Base-by-base conservation (phyloP, 2,113 vertebrate species). In the Campylomormyrus tamandua region DNA sequence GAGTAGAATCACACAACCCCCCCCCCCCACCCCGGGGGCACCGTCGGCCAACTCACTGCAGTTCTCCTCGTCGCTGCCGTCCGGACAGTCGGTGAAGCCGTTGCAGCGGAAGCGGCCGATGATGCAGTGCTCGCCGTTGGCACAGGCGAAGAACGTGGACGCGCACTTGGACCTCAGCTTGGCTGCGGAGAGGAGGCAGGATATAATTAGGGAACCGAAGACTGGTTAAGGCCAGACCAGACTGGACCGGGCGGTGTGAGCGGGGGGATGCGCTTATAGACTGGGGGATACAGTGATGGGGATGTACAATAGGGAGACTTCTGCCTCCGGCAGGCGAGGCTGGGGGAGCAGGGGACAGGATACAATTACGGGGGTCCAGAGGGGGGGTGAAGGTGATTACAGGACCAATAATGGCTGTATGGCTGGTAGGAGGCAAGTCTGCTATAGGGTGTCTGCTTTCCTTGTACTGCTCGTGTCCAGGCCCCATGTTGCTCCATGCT, bases 31-130 rank as follows among this genome's bases (percentile, higher is more conserved):
- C 19, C 42, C 2, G 17, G 17, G 39, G 3, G 15, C 21, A 45
- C 31, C 17, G 45, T n/a, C 83, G 1, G 2, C 56, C 21, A 80
- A 98, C 98, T 98, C 94, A 99, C 98, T 99, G 96, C 98, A 99
- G 95, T 99, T 99, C 85, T 99, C 96, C 90, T 99, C 98, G 7
- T 99, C 98, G 0, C 98, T 99, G 91, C 97, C 97, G 0, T 99
- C 98, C 0, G 98, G 98, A 93, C 98, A 99, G 92, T 99, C 98
- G 45, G 96, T 97, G 2, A 99, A 98, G 80, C 98, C 98, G 0
- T 99, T 99, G 88, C 98, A 99, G 6, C 96, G 97, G 96, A 99
- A 99, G 88, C 98, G 98, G 24, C 98, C 98, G 0, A 99, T 99
- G 95, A 99, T 99, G 95, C 98, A 99, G 93, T 99, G 98, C 93